Evolutionary conservation across 2,888 invertebrate species (phyloP), one percentile per base, ranked within the genome.

Genomic region (Choristoneura rosaceana): DNA sequence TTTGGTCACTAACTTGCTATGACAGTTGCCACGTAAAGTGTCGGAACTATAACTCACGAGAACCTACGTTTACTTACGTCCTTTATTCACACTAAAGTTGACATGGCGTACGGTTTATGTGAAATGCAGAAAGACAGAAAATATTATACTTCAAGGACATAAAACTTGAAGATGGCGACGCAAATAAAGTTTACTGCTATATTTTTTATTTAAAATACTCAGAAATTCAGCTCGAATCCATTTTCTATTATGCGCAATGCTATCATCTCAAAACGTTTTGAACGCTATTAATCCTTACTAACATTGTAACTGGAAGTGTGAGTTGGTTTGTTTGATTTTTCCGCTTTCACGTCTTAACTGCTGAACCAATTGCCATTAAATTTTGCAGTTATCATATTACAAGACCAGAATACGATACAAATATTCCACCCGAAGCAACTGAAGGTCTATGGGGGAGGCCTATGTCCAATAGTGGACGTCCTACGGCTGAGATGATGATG

Each of bases 41-140:
- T 69, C 73, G 73, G 69, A 73, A 68, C 69, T 69, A 73, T 73
- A 73, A 73, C 64, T 69, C 2, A 25, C 25, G 25, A 25, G 25
- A n/a, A n/a, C n/a, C n/a, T 73, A 66, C 60, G 17, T 66, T 15
- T 17, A 17, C 70, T 70, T 65, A 68, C 63, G 50, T 59, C 67
- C 68, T n/a, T 63, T 63, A 38, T 71, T 10, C 50, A 58, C 71
- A 61, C 64, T 64, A 73, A 73, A 69, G 43, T 68, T 69, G 68
- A 60, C 68, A 64, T 52, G 63, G 47, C 63, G 52, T 68, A 45
- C 63, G 64, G 47, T 71, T 73, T 69, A 73, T 73, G 68, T 60
- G 63, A 60, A 64, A 73, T 69, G 63, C 73, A 73, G 68, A 67
- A 62, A 67, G 73, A 64, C 68, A 64, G 73, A 73, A 71, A 71